Base-by-base conservation (phyloP, 2,888 invertebrate species). In the Nymphalis c-album region DNA sequence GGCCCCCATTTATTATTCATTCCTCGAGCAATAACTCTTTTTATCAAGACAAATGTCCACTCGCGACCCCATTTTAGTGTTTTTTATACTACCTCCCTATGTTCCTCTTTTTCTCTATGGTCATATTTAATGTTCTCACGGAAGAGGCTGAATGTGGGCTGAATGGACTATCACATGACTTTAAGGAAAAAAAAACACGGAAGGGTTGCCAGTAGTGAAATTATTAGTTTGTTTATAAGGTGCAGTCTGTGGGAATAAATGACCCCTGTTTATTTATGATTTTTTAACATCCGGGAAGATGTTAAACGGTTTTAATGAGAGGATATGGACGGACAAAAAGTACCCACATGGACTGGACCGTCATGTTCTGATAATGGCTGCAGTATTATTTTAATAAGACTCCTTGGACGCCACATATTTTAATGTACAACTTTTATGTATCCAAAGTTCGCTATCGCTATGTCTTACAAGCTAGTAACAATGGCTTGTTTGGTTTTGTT, bases 121-220 rank as follows among this genome's bases (percentile, higher is more conserved):
- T 80, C 81, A 80, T 91, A 79, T 91, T 90, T 90, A 85, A 85
- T 72, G 86, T 91, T 91, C 91, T 90, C 91, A 91, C 91, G 91
- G 89, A 88, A 86, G 88, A 89, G 85, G 80, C 82, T 88, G 40
- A 40, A 40, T 40, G 85, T 86, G 87, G 85, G 81, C 83, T 88
- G 85, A 87, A 89, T 87, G 86, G 87, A 86, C 87, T 81, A 68
- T 72, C 76, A 74, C 76, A 75, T 78, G 78, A 78, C 78, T 78
- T 80, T 78, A 78, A 72, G 77, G 74, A 82, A 13, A 40, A 31
- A 89, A 90, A 91, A 91, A 88, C 84, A 79, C 88, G 90, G 91
- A 91, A 91, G 91, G 91, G 91, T 90, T 91, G 83, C 80, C 82
- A 83, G 86, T 83, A 55, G 31, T 85, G 77, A 88, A 90, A 87